Evolutionary conservation across 2,888 invertebrate genomes (phyloP).

Genomic region (Candidula unifasciata): DNA sequence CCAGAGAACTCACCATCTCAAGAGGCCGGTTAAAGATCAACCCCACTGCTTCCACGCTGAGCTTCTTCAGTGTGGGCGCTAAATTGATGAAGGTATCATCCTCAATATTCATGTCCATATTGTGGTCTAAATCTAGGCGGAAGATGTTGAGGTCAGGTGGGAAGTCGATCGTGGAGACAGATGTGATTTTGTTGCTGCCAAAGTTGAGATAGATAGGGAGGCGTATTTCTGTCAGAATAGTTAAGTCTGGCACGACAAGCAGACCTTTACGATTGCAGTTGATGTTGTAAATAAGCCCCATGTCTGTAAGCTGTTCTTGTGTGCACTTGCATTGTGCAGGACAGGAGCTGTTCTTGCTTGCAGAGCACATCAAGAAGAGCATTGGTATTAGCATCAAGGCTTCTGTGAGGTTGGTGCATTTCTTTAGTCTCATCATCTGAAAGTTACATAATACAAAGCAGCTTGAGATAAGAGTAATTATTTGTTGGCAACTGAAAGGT

Average conservation of each 20-base stretch:
- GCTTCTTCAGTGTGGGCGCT: conserved; percentile 30
- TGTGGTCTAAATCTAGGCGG: conserved; percentile 48
- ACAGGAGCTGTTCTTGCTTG: not conserved
- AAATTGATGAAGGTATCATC: conserved; percentile 47
- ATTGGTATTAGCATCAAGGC: not conserved
- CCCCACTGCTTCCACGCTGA: conserved; percentile 48
- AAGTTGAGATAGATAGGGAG: conserved; percentile 45
- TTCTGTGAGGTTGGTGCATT: not conserved
- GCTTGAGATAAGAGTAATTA: not conserved
- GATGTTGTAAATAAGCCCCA: conserved; percentile 48
- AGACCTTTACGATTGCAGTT: conserved; percentile 45
- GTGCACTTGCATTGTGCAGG: conserved; percentile 49
- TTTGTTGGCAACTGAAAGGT: not conserved
- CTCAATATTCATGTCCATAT: conserved; percentile 29
- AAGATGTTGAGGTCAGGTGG: conserved; percentile 45
- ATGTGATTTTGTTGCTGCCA: conserved; percentile 40
- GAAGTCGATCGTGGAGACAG: conserved; percentile 40
- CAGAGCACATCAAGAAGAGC: too few species aligned
- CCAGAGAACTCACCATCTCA: conserved; percentile 38
- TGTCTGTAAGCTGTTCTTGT: conserved; percentile 39
- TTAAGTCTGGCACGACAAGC: conserved; percentile 42
- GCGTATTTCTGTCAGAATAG: not conserved
- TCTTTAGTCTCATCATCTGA: conserved; percentile 14
- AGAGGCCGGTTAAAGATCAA: conserved; percentile 45
- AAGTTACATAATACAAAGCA: not conserved